Base-by-base conservation (phyloP, 2,888 invertebrate species). In the Taenaris catops region DNA sequence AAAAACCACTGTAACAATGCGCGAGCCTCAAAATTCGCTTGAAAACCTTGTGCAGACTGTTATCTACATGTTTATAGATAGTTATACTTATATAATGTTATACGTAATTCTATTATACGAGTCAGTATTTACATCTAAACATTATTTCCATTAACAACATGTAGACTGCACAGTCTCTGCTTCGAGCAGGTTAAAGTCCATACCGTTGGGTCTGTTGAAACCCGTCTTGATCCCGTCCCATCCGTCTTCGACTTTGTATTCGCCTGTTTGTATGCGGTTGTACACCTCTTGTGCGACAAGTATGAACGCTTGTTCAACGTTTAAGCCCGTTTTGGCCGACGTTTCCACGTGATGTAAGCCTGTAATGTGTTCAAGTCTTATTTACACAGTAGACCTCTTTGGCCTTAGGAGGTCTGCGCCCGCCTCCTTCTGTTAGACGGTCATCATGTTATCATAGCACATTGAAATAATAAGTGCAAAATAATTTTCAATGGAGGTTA, bases 211-310 rank as follows among this genome's bases (percentile, higher is more conserved):
- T 51, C 94, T 80, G 49, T 93, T 91, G 75, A 95, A 96, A 11
- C 98, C 98, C 16, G 95, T 94, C 76, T 98, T 98, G 34, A 98
- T 96, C 2, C 98, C 98, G 62, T 98, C 98, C 97, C 98, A 98
- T 6, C 97, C 98, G 46, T 97, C 97, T 63, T 96, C 96, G 1
- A 96, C 91, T 70, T 94, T 94, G 65, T 98, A 96, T 81, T 97
- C 96, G 7, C 97, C 97, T 6, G 93, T 93, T 60, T 95, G 93
- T 58, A 98, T 94, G 66, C 96, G 91, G 60, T 94, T 93, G 73
- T 95, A 95, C 2, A 95, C 94, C 73, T 97, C 96, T 76, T 96
- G 95, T 31, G 97, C 96, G 8, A 98, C 94, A 49, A 93, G 90
- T 38, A 92, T 91, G 75, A 98, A 98, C 4, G 96, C 95, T 60